Evolutionary conservation across 2,113 vertebrate species (phyloP).

Genomic region (Dipodomys merriami): DNA sequence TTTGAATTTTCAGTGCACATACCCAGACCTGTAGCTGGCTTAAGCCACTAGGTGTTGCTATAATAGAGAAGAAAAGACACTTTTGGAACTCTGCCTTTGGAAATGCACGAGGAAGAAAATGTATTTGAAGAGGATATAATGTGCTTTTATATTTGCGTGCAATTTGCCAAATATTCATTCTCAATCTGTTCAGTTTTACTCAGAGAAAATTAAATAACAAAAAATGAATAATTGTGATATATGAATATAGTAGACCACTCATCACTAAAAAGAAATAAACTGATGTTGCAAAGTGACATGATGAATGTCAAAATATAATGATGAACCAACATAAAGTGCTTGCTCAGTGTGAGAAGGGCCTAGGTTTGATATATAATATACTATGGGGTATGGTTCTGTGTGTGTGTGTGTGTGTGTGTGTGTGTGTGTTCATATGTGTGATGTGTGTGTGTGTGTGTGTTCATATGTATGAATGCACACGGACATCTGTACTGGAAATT

Average conservation of each 20-base stretch:
- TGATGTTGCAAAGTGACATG: not conserved
- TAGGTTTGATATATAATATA: not conserved
- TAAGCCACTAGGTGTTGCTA: constrained; percentile 43
- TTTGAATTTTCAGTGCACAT: not conserved
- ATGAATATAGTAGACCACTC: not conserved
- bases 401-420: too few relatives aligned
- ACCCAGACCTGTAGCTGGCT: not conserved
- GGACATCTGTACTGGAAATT: too few relatives aligned
- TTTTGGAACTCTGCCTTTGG: not conserved
- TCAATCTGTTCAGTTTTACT: constrained; percentile 21
- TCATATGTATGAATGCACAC: too few relatives aligned
- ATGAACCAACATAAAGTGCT: not conserved
- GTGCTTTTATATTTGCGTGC: not conserved
- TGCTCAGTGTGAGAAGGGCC: not conserved
- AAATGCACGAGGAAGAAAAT: not conserved
- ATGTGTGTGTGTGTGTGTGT: too few relatives aligned
- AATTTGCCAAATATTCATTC: constrained; percentile 40
- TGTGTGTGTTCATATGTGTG: too few relatives aligned
- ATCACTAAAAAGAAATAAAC: not conserved
- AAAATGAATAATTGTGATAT: not conserved
- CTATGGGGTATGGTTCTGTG: not conserved
- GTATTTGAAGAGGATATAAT: not conserved
- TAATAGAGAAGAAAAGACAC: not conserved
- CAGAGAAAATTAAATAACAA: constrained; percentile 29
- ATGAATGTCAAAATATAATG: constrained; percentile 25